Base-by-base conservation (phyloP, 1,140 invertebrate species). In the Campoletis sonorensis region DNA sequence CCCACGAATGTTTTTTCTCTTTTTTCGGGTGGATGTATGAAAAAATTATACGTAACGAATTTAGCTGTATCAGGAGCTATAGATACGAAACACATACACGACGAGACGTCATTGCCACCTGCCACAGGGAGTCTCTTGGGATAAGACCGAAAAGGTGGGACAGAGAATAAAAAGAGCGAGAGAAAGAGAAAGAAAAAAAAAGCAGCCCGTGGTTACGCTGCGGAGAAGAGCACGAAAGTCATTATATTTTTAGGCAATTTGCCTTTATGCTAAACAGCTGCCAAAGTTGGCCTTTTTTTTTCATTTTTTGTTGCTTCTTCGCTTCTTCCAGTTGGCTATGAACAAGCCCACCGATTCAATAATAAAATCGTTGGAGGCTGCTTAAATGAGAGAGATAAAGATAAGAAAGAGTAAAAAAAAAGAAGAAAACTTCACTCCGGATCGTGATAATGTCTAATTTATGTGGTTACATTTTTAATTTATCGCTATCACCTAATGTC, bases 191-290 rank as follows among this genome's bases (percentile, higher is more conserved):
- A 45, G 51, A 51, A 26, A 79, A 33, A 54, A 71, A 78, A 54
- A 26, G 16, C 7, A 70, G 54, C 18, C 18, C 21, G 21, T 58
- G 54, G 54, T 58, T 58, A 58, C 54, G 21, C 54, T n/a, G 54
- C 54, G 37, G 13, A 16, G 77, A 33, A 26, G 77, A 67, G 23
- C 68, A 18, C 26, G 8, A 78, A 81, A 84, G 84, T 85, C 77
- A 86, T 84, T 86, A 86, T 85, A 84, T 83, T 84, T 80, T 84
- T 83, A 82, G 84, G 86, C 85, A 87, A 87, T 86, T 87, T 86
- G 81, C 84, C 80, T 79, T 87, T 81, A 86, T 86, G 84, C 85
- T 87, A 87, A 87, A 84, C 86, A 87, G 85, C 85, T 87, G 86
- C 84, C 80, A 23, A 82, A 76, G 61, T 72, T 79, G 79, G 45